Base-by-base conservation (phyloP, 2,888 invertebrate genomes). In the Ptilodon capucinus region DNA sequence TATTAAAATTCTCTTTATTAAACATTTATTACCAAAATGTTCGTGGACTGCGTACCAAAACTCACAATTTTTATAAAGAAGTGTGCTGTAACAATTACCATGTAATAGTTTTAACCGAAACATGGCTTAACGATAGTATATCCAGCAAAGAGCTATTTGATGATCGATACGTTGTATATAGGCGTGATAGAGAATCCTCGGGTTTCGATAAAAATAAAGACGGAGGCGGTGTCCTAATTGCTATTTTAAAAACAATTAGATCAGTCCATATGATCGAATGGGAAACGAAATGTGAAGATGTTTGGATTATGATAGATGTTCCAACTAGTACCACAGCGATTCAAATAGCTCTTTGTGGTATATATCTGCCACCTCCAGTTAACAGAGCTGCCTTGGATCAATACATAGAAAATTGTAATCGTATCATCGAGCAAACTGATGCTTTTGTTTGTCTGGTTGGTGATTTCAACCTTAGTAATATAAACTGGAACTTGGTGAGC, bases 351-450 rank as follows among this genome's bases (percentile, higher is more conserved):
- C 1, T 51, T 0, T 46, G 46, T 38, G 50, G 40, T 2, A 8
- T 51, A 4, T 51, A 51, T 9, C 21, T 51, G 9, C 50, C 50
- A 9, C 50, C 50, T 4, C 50, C 50, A 3, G 43, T 51, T 3
- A 7, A 19, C 8, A 17, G 1, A 0, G 2, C 41, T 30, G 25
- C 9, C 1, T 4, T 51, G 4, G 50, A 51, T 3, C 17, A 14
- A 7, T 51, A 46, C 19, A 11, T 46, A 0, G 25, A 51, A 0
- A 14, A 32, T 13, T 43, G 46, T 23, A 51, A 42, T 11, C 23
- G 0, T 1, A 41, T 41, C 1, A 0, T 46, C 4, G 51, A 51
- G 2, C 13, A 19, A 19, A 21, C 14, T 4, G 18, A n/a, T n/a
- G n/a, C n/a, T n/a, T 28, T 13, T 7, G 11, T 19, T 8, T 40